Conservation (phyloP, 1,140 invertebrate genomes). For the Aphaenogaster rudis region DNA sequence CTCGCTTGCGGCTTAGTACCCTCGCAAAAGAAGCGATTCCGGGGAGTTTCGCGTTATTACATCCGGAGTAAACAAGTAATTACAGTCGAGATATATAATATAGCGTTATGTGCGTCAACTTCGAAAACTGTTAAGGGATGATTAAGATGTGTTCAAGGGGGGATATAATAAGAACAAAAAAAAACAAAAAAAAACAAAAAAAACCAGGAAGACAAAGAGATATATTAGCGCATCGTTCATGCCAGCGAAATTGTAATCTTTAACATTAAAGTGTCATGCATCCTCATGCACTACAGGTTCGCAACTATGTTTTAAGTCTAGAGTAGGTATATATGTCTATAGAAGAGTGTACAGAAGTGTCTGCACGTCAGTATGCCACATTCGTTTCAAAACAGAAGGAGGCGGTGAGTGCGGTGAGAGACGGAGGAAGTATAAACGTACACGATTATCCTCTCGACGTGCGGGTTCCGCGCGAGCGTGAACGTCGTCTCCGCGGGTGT, state of each 20-base stretch:
- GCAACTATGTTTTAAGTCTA: constrained; percentile 77
- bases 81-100: constrained; percentile 34
- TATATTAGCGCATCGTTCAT: constrained; percentile 85
- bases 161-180: constrained; percentile 55
- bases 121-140: constrained; percentile 71
- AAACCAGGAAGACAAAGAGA: constrained; percentile 71
- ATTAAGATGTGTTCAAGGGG: constrained; percentile 56
- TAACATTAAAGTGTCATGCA: constrained; percentile 80
- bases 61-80: constrained; percentile 58
- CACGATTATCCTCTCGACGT: constrained; percentile 35
- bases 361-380: constrained; percentile 47
- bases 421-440: constrained; percentile 3
- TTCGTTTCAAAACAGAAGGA: not conserved
- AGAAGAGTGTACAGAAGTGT: constrained; percentile 62
- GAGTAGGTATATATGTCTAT: constrained; percentile 17
- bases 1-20: constrained; percentile 48
- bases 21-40: constrained; percentile 49
- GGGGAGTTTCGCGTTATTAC: constrained; percentile 37
- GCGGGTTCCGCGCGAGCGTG: not conserved
- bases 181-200: constrained; percentile 68
- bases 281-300: constrained; percentile 82
- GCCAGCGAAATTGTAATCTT: constrained; percentile 77
- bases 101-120: constrained; percentile 68
- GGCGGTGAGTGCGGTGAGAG: constrained; percentile 45
- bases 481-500: too few relatives aligned